Base-by-base conservation (phyloP, 2,888 invertebrate species). In the Calameuta filiformis region DNA sequence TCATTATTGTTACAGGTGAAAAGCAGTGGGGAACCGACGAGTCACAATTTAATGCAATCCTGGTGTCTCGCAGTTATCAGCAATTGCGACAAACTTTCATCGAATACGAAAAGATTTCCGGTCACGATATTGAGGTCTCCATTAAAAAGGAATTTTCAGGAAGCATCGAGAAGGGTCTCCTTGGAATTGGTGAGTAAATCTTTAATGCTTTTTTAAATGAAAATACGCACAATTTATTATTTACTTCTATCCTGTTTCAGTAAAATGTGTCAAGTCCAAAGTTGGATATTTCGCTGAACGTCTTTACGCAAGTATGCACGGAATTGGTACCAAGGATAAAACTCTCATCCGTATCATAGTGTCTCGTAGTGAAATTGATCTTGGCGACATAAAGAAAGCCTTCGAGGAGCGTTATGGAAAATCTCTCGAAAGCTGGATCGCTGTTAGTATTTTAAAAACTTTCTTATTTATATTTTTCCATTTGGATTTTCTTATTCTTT, bases 231-330 rank as follows among this genome's bases (percentile, higher is more conserved):
- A 15, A 15, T 15, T 0, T 1, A 40, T 6, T 40, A 4, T 15
- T 15, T 40, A 15, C 15, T 40, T 40, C 79, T 74, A 71, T 75
- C 77, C 85, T 81, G 80, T 90, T 93, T 79, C 91, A 97, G 97
- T 96, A 12, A 96, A 96, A 92, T 97, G 97, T 92, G 97, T 97
- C 40, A 97, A 96, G 92, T 97, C 97, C 91, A 96, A 97, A 92
- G 96, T 97, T 75, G 96, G 96, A 75, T 98, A 96, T 93, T 98
- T 98, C 91, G 98, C 98, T 69, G 97, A 97, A 91, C 95, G 97
- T 85, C 93, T 98, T 71, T 95, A 98, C 92, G 95, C 96, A 82
- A 95, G 97, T 83, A 98, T 98, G 98, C 96, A 96, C 91, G 98
- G 98, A 73, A 87, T 97, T 87, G 97, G 96, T 73, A 98, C 98